Evolutionary conservation across 1,140 invertebrate species (phyloP).

Genomic region (Amyelois transitella): DNA sequence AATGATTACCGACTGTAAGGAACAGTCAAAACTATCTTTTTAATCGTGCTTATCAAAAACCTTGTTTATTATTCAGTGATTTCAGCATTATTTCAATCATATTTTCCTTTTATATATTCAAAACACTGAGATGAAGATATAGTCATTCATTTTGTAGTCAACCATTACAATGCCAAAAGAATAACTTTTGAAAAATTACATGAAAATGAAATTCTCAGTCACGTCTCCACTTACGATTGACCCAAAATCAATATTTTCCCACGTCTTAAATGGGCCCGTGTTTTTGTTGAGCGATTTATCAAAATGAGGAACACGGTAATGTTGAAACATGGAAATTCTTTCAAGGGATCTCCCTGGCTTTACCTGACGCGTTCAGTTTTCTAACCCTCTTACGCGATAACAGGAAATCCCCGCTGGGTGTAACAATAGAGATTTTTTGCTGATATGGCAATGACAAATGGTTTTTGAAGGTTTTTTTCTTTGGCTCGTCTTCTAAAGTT

Average conservation of each 20-base stretch:
- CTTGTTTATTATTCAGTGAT: no score
- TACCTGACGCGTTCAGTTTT: slow-evolving; percentile 23
- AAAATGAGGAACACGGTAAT: not conserved
- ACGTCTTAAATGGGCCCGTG: not conserved
- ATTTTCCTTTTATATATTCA: no score
- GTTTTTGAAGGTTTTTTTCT: not conserved
- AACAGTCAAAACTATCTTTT: no score
- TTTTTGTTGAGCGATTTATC: not conserved
- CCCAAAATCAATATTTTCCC: not conserved
- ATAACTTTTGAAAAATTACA: no score
- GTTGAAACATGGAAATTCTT: slow-evolving; percentile 32
- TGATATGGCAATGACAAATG: slow-evolving; percentile 1
- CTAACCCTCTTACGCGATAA: slow-evolving; percentile 4
- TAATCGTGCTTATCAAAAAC: no score
- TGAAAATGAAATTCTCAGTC: not conserved
- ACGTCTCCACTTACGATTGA: not conserved
- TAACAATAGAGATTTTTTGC: slow-evolving; percentile 4
- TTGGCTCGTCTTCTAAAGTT: no score
- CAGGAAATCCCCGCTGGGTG: not conserved
- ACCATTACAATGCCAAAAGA: no score
- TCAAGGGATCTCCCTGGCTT: slow-evolving; percentile 24
- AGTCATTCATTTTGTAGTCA: no score
- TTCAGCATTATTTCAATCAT: no score
- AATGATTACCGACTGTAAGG: no score
- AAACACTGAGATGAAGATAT: no score